Evolutionary conservation across 2,797 vertebrate species (phyloP).

Genomic region (Eulemur mongoz): DNA sequence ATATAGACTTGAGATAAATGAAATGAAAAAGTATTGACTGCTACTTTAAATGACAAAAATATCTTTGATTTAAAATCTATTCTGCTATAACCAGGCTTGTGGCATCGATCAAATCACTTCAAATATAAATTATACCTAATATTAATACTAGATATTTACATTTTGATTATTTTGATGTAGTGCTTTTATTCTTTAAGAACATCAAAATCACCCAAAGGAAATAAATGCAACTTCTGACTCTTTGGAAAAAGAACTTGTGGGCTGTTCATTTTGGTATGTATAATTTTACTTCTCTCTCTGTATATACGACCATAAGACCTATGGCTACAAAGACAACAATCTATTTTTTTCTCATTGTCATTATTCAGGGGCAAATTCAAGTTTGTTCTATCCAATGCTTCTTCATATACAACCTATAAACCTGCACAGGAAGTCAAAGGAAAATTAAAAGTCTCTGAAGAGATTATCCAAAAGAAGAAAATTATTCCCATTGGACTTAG

Average conservation of each 20-base stretch:
- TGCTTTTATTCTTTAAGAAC: not conserved
- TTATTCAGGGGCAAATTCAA: constrained; percentile 64
- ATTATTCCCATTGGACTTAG: constrained; percentile 69
- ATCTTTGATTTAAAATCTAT: not conserved
- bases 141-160: not conserved
- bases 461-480: constrained; percentile 80
- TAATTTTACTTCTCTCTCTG: not conserved
- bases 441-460: constrained; percentile 80
- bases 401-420: constrained; percentile 49
- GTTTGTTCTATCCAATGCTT: not conserved
- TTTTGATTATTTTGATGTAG: not conserved
- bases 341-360: constrained; percentile 61
- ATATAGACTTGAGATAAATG: not conserved
- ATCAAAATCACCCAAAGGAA: not conserved
- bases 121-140: not conserved
- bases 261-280: not conserved
- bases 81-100: not conserved
- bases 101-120: not conserved
- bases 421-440: constrained; percentile 75
- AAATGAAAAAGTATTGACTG: not conserved
- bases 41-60: constrained; percentile 7
- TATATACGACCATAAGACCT: not conserved
- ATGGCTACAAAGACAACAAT: constrained; percentile 39
- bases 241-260: not conserved
- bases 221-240: not conserved